These are phyloP conservation scores for Branchinecta lynchi DNA, from an alignment of 1,140 invertebrate genomes.

Conservation along the genomic window DNA sequence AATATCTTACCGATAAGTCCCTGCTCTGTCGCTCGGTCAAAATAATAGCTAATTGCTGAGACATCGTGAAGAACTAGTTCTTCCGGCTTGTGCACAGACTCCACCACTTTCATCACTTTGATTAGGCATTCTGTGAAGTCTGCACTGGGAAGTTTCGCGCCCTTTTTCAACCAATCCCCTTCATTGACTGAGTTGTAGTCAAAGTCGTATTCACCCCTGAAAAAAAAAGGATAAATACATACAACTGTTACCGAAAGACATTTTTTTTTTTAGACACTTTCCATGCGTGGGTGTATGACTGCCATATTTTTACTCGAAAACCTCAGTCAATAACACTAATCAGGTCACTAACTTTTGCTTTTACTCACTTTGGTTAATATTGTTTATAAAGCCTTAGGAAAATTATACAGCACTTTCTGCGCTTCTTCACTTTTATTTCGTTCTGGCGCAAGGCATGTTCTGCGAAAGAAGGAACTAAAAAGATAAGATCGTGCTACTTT, in stretches of 20 bases:
- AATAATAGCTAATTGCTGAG: conserved; percentile 85
- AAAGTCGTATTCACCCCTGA: conserved; percentile 29
- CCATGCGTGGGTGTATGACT: background rate
- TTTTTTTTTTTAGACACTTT: too few species aligned
- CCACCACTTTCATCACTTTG: conserved; percentile 43
- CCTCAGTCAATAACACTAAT: too few species aligned
- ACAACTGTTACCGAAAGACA: conserved; percentile 22
- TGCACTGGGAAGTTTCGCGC: conserved; percentile 33
- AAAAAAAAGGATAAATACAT: conserved; percentile 18
- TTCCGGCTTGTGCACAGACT: conserved; percentile 40
- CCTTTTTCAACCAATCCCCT: conserved; percentile 35
- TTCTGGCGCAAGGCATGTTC: too few species aligned
- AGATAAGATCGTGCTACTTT: too few species aligned
- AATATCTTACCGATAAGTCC: conserved; percentile 44
- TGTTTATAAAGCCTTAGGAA: too few species aligned
- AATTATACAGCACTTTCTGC: too few species aligned
- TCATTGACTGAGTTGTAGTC: conserved; percentile 25
- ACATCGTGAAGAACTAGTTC: conserved; percentile 45
- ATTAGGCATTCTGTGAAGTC: conserved; percentile 43
- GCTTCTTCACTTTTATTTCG: too few species aligned
- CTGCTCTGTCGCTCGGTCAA: conserved; percentile 69
- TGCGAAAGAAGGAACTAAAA: too few species aligned
- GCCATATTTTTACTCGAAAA: too few species aligned
- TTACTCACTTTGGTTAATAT: too few species aligned
- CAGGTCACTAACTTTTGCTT: too few species aligned